Base-by-base conservation (phyloP, 2,888 invertebrate genomes). In the Agrochola lychnidis region DNA sequence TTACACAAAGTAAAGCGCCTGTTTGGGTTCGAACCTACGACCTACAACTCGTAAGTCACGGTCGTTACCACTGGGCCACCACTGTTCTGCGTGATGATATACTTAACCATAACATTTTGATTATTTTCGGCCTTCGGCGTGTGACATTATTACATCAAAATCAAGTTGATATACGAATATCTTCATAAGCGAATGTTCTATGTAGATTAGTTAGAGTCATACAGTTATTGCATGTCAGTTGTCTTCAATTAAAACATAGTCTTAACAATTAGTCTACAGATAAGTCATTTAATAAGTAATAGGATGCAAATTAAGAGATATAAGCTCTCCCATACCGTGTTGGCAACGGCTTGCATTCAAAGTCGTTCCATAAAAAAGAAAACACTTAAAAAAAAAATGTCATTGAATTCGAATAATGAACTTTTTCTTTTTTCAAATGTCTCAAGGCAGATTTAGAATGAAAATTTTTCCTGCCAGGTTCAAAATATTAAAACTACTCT, bases 251-350 rank as follows among this genome's bases (percentile, higher is more conserved):
- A 78, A 42, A 57, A 74, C 68, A 68, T 81, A 81, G 78, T 76
- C 16, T 66, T 82, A 78, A 83, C 68, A 64, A 61, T 81, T 83
- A 76, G 62, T 78, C 77, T 80, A 79, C 79, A 71, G 70, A 72
- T 86, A 81, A 83, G 81, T 86, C 82, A 79, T 81, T 69, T 64
- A n/a, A 59, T 63, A 75, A 59, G 19, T 72, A 68, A 61, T 82
- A 77, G 48, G 10, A 61, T 61, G 25, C 10, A 4, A 10, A 62
- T 36, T 36, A 76, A 53, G 7, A 48, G 57, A 66, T 62, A 62
- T 56, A 53, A 57, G 51, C 36, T 76, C 59, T 76, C 42, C 56
- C 36, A 19, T 61, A 56, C 42, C 16, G 16, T 76, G 62, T 69
- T 66, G 72, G 64, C 36, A 25, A 70, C 12, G 14, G 51, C 48